Percentiles rank a stretch among this genome's conserved stretches.
These are phyloP conservation scores for Whitmania pigra DNA, from an alignment of 1,140 invertebrate species.

Conservation along the genomic window DNA sequence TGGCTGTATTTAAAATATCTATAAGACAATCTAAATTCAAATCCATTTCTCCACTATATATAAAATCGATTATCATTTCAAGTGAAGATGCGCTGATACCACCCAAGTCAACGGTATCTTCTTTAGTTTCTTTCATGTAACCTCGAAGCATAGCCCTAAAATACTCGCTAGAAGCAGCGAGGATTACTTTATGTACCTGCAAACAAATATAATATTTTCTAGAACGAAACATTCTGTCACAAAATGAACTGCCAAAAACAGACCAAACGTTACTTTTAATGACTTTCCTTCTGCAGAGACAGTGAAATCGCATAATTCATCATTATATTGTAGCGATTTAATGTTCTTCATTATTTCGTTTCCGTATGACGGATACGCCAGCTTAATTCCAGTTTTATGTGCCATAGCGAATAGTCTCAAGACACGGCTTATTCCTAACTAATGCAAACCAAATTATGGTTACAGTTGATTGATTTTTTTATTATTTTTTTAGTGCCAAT, in stretches of 20 bases:
- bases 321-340: slow-evolving; percentile 30
- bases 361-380: slow-evolving; percentile 35
- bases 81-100: slow-evolving; percentile 64
- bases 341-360: slow-evolving; percentile 33
- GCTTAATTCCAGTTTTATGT: neutral
- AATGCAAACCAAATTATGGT: no score
- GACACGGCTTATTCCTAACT: no score
- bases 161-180: slow-evolving; percentile 39
- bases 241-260: slow-evolving; percentile 10
- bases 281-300: slow-evolving; percentile 35
- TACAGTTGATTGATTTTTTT: no score
- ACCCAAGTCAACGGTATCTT: slow-evolving; percentile 59
- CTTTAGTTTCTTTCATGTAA: slow-evolving; percentile 46
- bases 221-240: neutral
- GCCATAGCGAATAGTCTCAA: no score
- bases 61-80: slow-evolving; percentile 68
- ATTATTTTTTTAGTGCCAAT: no score
- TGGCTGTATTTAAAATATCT: slow-evolving; percentile 37
- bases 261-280: slow-evolving; percentile 31
- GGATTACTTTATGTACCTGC: slow-evolving; percentile 37
- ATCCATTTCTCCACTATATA: slow-evolving; percentile 61
- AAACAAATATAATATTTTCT: neutral
- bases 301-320: slow-evolving; percentile 37
- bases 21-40: slow-evolving; percentile 36
- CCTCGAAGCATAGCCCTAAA: slow-evolving; percentile 40